Percentiles rank a stretch among this genome's conserved stretches.
Conservation (phyloP, 2,113 vertebrate genomes). For the Tyto alba region DNA sequence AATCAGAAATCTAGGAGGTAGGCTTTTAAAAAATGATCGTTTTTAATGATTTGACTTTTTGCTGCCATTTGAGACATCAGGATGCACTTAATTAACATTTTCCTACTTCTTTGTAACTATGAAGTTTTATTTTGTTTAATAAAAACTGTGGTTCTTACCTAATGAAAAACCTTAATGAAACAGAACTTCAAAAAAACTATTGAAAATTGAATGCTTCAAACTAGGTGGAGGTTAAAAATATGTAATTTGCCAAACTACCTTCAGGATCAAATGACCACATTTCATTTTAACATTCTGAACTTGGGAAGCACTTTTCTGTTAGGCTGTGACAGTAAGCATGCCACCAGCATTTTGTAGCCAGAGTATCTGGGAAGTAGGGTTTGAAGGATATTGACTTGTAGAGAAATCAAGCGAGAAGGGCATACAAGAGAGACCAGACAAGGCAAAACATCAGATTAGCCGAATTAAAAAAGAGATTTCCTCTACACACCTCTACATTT, state of each 20-base stretch:
- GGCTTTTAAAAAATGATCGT: not conserved
- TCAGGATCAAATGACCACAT: not conserved
- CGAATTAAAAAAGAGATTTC: not conserved
- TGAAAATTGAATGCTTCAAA: not conserved
- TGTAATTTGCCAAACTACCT: not conserved
- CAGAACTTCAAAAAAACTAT: fast-evolving
- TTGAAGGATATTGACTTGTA: not conserved
- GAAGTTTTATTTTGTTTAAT: not conserved
- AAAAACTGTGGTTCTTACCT: not conserved
- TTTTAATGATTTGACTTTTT: not conserved
- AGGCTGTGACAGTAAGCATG: not conserved
- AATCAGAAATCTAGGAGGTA: not conserved
- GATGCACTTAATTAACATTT: not conserved
- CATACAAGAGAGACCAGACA: not conserved
- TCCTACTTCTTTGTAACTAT: not conserved
- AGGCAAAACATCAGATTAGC: not conserved
- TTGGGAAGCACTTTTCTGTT: not conserved
- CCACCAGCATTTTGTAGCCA: not conserved
- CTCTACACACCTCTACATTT: not conserved
- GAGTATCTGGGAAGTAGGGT: not conserved
- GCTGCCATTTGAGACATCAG: not conserved
- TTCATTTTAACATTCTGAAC: not conserved
- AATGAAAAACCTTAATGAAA: not conserved
- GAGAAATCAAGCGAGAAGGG: not conserved
- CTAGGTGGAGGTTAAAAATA: not conserved